Evolutionary conservation across 2,113 vertebrate genomes (phyloP), one percentile per base, ranked within the genome.

Genomic region (Eclectus roratus): DNA sequence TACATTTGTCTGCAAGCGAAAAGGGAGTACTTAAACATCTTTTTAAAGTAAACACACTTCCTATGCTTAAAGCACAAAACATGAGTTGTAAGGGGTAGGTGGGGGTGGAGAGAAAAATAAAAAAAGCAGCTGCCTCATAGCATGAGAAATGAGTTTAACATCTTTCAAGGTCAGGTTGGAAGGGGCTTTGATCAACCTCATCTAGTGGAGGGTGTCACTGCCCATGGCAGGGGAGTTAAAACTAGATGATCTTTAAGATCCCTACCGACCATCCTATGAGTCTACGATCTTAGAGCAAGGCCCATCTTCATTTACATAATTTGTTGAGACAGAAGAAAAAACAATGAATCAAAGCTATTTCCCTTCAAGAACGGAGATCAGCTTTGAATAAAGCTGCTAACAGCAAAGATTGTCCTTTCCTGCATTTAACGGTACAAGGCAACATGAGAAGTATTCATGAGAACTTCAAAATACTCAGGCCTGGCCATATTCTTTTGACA

Each of bases 1-100:
- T 69, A 99, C 99, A 4, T 99, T 99, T 7, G 99, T 99, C 99
- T 99, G 93, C 47, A 94, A 89, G 71, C 16, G 82, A 87, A 46
- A 85, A 55, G 29, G 27, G 11, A 91, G 28, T 47, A 52, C 23
- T 83, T 74, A 24, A 80, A 69, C 18, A 70, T 12, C 63, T 47
- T 77, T 86, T 19, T 37, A 7, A 6, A 6, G 24, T 37, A 49
- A 7, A 12, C 23, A 10, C 18, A 80, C 8, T 13, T 56, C n/a
- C 79, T 29, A 78, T 50, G 20, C 10, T 41, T 61, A 39, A 4
- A 76, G 49, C 16, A 50, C 7, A 84, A 83, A 80, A 63, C 15
- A 27, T 2, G 44, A 77, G 19, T 1, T 86, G 37, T 27, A 66
- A 80, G 9, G 21, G 11, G 33, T 21, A 56, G 55, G 31, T 4